Evolutionary conservation across 1,140 invertebrate species (phyloP), one percentile per base, ranked within the genome.

Genomic region (Drosophila sproati): DNA sequence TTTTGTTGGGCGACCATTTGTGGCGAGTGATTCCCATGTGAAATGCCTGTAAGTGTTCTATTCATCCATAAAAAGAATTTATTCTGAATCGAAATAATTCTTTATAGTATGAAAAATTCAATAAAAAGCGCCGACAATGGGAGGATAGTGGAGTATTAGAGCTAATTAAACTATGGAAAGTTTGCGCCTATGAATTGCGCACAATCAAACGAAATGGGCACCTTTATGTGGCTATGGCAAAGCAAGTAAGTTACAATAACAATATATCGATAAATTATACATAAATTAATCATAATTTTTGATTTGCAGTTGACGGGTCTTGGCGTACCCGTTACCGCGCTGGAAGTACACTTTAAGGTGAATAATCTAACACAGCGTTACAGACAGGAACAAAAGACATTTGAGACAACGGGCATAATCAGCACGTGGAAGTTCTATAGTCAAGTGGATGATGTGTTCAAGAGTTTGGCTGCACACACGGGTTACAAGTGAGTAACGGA

Each of bases 111-210:
- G 91, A 92, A 92, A 92, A 92, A 92, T 92, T 92, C 85, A 92
- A 92, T 62, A 92, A 92, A 91, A 92, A 92, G 82, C 87, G 91
- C 71, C 88, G 91, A 91, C 91, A 92, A 92, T 92, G 91, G 91
- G 91, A 92, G 88, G 91, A 92, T 91, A 92, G 80, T 91, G 91
- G 91, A 74, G 91, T 92, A 64, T 69, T 92, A 75, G 91, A 92
- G 70, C 68, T 92, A 67, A 92, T 92, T 63, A 92, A 92, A 91
- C 76, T 92, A 91, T 92, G 91, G 91, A 92, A 92, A 92, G 91
- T 91, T 52, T 92, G 91, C 82, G 91, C 91, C 77, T 92, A 92
- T 92, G 91, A 92, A 78, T 78, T 92, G 82, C 91, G 91, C 87
- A 92, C 91, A 59, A 92, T 92, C 70, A 92, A 92, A 92, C 91